These are phyloP conservation scores for Oncorhynchus mykiss DNA, from an alignment of 2,113 vertebrate species.

Conservation along the genomic window DNA sequence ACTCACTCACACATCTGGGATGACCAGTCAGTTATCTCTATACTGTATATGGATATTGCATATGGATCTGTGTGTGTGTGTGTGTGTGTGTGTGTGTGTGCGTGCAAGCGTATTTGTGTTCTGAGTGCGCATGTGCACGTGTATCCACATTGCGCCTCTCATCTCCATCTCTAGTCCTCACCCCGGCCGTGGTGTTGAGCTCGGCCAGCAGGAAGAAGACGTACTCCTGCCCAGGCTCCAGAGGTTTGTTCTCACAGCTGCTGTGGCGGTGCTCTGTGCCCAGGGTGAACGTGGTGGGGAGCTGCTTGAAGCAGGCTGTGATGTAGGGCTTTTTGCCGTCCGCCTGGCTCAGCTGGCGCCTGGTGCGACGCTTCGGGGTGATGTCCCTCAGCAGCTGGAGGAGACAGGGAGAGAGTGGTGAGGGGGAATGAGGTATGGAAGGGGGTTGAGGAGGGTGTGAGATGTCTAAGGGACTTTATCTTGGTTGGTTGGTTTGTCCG, in stretches of 20 bases:
- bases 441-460: not conserved
- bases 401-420: not conserved
- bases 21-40: too few relatives aligned
- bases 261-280: conserved; percentile 87
- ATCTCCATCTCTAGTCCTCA: conserved; percentile 64
- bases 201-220: conserved; percentile 91
- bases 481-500: conserved; percentile 69
- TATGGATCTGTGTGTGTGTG: too few relatives aligned
- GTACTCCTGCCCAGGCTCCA: conserved; percentile 89
- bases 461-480: conserved; percentile 67
- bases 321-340: conserved; percentile 89
- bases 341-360: conserved; percentile 85
- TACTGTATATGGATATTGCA: too few relatives aligned
- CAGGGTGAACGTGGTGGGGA: conserved; percentile 84
- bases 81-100: not conserved
- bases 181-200: conserved; percentile 81
- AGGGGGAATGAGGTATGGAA: not conserved
- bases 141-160: conserved; percentile 12
- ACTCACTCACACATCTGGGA: too few relatives aligned
- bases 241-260: conserved; percentile 87
- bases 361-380: conserved; percentile 73
- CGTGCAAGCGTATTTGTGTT: not conserved
- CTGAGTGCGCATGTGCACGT: not conserved
- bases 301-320: conserved; percentile 84
- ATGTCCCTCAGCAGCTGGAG: conserved; percentile 84